Conservation (phyloP, 2,888 invertebrate species). For the Tiliacea aurago region DNA sequence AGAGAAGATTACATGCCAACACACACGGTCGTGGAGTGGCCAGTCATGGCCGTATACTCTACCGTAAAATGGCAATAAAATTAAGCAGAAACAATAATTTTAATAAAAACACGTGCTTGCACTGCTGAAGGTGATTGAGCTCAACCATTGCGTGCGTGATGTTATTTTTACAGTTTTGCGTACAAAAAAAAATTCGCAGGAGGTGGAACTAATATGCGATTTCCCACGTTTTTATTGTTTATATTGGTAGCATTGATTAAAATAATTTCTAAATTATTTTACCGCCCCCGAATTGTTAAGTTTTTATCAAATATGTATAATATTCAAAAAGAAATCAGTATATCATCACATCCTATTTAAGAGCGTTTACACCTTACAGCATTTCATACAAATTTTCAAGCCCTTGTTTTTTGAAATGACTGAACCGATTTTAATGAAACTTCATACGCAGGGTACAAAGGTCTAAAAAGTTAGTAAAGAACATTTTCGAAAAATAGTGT, state of each 20-base stretch:
- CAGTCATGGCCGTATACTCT: slow-evolving; percentile 14
- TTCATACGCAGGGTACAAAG: no score
- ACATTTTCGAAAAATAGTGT: no score
- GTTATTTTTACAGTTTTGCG: slow-evolving; percentile 59
- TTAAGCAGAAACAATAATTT: slow-evolving; percentile 46
- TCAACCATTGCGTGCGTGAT: slow-evolving; percentile 64
- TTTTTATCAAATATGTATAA: slow-evolving; percentile 3
- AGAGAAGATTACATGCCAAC: slow-evolving; percentile 35
- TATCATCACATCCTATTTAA: no score
- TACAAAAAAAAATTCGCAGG: slow-evolving; percentile 44
- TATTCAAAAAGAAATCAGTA: no score
- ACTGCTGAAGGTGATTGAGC: slow-evolving; percentile 55
- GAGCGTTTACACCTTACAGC: no score
- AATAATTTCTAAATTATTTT: slow-evolving; percentile 17
- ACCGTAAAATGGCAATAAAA: slow-evolving; percentile 50
- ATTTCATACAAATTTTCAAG: no score
- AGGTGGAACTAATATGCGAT: slow-evolving; percentile 55
- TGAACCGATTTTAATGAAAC: no score
- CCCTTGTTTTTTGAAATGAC: no score
- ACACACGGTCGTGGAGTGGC: not conserved
- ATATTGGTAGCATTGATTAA: slow-evolving; percentile 38
- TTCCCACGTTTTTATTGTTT: slow-evolving; percentile 62
- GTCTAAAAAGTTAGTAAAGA: no score
- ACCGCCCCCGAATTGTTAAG: not conserved
- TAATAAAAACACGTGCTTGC: slow-evolving; percentile 46